phyloP scores from a whole-genome alignment of 2,797 vertebrate species.

The Monodelphis domestica region DNA sequence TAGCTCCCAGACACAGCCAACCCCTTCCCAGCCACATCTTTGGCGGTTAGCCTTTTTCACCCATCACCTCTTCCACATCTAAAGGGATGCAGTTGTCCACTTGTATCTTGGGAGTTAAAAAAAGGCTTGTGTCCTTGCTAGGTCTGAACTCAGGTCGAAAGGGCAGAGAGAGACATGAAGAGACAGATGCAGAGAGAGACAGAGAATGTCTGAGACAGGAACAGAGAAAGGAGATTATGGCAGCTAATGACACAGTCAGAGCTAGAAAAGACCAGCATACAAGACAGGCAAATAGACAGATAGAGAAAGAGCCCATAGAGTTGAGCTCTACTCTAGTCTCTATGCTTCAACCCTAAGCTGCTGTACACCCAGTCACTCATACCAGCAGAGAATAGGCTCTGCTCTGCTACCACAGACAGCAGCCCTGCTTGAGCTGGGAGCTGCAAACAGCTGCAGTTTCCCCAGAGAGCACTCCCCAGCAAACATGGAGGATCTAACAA shows the following conservation, averaged over 20 bases:
- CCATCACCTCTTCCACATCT: background rate
- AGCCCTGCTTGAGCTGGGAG: background rate
- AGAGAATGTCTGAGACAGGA: background rate
- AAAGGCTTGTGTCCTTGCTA: background rate
- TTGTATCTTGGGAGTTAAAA: background rate
- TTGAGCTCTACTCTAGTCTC: background rate
- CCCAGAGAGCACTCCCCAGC: constrained; percentile 27
- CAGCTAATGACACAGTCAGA: background rate
- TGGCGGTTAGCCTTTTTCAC: background rate
- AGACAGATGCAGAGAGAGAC: background rate
- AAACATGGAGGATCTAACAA: constrained; percentile 36
- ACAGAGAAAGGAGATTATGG: background rate
- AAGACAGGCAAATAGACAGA: background rate
- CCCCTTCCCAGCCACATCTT: background rate
- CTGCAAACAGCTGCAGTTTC: constrained; percentile 44
- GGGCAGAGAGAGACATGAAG: background rate
- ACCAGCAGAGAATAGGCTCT: background rate
- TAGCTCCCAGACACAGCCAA: too few relatives aligned
- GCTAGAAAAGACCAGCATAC: background rate
- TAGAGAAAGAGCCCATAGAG: background rate
- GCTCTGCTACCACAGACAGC: background rate
- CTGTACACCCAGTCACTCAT: background rate
- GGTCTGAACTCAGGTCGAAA: background rate
- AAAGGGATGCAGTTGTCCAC: background rate
- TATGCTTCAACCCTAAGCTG: background rate